A percentile compares a stretch with the other conserved stretches of the same genome.
Evolutionary conservation across 2,888 invertebrate genomes (phyloP).

Genomic region (Caenorhabditis sp.): DNA sequence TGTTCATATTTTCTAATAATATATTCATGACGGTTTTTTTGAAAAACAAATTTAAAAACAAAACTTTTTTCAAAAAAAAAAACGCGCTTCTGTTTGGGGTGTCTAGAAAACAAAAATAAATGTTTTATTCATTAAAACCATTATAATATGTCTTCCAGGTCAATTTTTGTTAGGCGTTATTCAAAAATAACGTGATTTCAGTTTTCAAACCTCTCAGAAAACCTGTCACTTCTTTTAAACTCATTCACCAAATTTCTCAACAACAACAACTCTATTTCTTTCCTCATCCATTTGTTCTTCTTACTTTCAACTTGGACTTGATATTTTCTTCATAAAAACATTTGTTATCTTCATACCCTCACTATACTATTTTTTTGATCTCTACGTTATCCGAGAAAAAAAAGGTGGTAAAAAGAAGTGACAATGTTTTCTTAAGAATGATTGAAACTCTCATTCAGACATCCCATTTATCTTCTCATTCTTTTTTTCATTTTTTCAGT

Average conservation of each 20-base stretch:
- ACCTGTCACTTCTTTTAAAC: not conserved
- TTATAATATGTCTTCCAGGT: too few relatives aligned
- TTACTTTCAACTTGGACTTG: not conserved
- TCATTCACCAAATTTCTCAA: slow-evolving; percentile 16
- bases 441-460: slow-evolving; percentile 20
- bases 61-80: too few relatives aligned
- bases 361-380: not conserved
- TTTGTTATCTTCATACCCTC: slow-evolving; percentile 9
- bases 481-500: not conserved
- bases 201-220: not conserved
- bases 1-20: too few relatives aligned
- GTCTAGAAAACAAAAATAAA: too few relatives aligned
- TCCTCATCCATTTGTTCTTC: not conserved
- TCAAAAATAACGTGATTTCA: too few relatives aligned
- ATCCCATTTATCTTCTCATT: not conserved
- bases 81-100: too few relatives aligned
- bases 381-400: not conserved
- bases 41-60: too few relatives aligned
- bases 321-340: slow-evolving; percentile 12
- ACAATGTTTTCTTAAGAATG: slow-evolving; percentile 44
- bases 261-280: not conserved
- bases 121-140: too few relatives aligned
- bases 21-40: too few relatives aligned
- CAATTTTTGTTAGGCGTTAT: too few relatives aligned
- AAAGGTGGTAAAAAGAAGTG: too few relatives aligned